Base-by-base conservation (phyloP, 2,797 vertebrate species). In the Neosalanx taihuensis region DNA sequence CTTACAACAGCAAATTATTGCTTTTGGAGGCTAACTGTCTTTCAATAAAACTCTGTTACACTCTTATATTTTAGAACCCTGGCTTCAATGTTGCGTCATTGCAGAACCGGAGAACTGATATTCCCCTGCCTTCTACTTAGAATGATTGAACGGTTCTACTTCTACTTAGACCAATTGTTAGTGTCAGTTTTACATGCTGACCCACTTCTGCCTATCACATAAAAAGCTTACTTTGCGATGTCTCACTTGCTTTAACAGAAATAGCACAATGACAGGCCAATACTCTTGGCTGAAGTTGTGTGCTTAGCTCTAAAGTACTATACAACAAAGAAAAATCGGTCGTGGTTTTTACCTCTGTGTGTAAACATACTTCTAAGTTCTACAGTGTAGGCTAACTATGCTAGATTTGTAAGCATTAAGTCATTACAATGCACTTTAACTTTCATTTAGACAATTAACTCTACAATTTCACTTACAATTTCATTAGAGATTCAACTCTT, bases 151-250 rank as follows among this genome's bases (percentile, higher is more conserved):
- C 1, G 23, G 23, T 26, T 26, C 23, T 26, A 26, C 41, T 46
- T 46, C 41, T 46, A 46, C 41, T 46, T 46, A 13, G 41, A 13
- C 10, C 13, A 12, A 46, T 46, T 46, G 41, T 26, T 26, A 46
- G 12, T 46, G 41, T 46, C 41, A 46, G 9, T 12, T 9, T 56
- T 60, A 5, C 26, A 56, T 58, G 29, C 59, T 9, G 26, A 58
- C 57, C 41, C n/a, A 63, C 57, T 69, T 68, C 20, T 33, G 30
- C 46, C 6, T 57, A 41, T 37, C 58, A 63, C 62, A 51, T n/a
- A 73, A 53, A 67, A 53, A 35, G 58, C 67, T 58, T 64, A 30
- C 30, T 69, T 33, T n/a, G 9, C 37, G 66, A 41, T 41, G 20
- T 70, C 17, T 30, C 46, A 57, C 67, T 15, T 33, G 41, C 18